These are phyloP conservation scores for Myocastor coypus DNA, from an alignment of 2,113 vertebrate genomes.

Conservation along the genomic window DNA sequence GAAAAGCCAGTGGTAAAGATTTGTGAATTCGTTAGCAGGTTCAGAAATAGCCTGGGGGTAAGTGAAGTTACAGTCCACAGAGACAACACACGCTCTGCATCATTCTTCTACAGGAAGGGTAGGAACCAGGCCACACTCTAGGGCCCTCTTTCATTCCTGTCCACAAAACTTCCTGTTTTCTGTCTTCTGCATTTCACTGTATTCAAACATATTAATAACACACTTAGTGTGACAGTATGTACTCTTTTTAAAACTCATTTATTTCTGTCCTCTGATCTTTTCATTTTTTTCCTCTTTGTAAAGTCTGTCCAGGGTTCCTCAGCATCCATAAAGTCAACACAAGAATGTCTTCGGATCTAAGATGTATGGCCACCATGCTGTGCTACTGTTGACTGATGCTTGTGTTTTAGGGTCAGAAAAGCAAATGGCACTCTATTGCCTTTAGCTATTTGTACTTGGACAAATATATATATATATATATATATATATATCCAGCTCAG, in stretches of 20 bases:
- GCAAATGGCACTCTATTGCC: neutral
- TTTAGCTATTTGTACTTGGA: neutral
- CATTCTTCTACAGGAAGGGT: neutral
- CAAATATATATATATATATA: neutral
- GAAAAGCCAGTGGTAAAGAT: constrained; percentile 58
- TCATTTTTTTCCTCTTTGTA: neutral
- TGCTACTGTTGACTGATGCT: neutral
- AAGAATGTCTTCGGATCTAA: neutral
- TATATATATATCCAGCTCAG: too few species aligned
- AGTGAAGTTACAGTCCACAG: constrained; percentile 31
- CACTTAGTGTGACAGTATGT: neutral
- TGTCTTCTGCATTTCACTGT: neutral
- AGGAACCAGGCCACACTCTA: neutral
- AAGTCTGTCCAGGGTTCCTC: neutral
- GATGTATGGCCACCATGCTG: neutral
- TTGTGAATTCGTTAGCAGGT: constrained; percentile 65
- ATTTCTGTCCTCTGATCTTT: neutral
- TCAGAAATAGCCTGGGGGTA: constrained; percentile 55
- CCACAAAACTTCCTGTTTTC: neutral
- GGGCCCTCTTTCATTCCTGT: neutral
- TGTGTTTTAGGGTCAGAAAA: neutral
- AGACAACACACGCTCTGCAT: neutral
- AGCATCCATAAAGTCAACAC: neutral
- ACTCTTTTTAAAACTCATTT: constrained; percentile 29
- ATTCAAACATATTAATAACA: neutral